Percentiles rank a stretch among this genome's conserved stretches.
Evolutionary conservation across 2,888 invertebrate genomes (phyloP).

Genomic region (Platycheirus rosarum): DNA sequence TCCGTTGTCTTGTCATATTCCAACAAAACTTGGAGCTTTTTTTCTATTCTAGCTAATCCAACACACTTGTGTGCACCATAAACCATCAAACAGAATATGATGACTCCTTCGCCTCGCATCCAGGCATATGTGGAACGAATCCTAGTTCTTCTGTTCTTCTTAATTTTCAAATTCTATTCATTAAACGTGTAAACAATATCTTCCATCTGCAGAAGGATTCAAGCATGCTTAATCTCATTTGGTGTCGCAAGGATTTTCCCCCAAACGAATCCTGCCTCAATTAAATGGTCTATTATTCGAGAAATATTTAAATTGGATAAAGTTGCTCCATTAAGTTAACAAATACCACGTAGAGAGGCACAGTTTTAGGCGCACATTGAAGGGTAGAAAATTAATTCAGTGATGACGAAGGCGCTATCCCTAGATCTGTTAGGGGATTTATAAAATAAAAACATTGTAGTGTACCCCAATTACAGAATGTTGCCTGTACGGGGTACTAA

Average conservation of each 20-base stretch:
- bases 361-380: constrained; percentile 7
- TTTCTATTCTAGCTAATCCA: constrained; percentile 38
- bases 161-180: constrained; percentile 69
- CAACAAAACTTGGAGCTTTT: constrained; percentile 24
- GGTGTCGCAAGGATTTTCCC: constrained; percentile 34
- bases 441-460: constrained; percentile 17
- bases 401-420: constrained; percentile 16
- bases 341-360: neutral
- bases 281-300: constrained; percentile 73
- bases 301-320: constrained; percentile 70
- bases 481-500: constrained; percentile 39
- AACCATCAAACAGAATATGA: constrained; percentile 12
- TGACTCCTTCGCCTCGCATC: constrained; percentile 15
- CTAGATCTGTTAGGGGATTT: constrained; percentile 15
- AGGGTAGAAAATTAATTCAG: constrained; percentile 44
- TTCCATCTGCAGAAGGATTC: constrained; percentile 39
- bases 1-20: constrained; percentile 42
- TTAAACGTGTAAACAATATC: constrained; percentile 75
- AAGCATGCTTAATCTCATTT: constrained; percentile 44
- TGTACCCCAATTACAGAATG: constrained; percentile 30
- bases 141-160: constrained; percentile 19
- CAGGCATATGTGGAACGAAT: constrained; percentile 29
- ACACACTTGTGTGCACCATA: constrained; percentile 31
- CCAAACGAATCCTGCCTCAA: constrained; percentile 64
- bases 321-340: constrained; percentile 61